Base-by-base conservation (phyloP, 2,113 vertebrate species). In the Hippocampus zosterae region DNA sequence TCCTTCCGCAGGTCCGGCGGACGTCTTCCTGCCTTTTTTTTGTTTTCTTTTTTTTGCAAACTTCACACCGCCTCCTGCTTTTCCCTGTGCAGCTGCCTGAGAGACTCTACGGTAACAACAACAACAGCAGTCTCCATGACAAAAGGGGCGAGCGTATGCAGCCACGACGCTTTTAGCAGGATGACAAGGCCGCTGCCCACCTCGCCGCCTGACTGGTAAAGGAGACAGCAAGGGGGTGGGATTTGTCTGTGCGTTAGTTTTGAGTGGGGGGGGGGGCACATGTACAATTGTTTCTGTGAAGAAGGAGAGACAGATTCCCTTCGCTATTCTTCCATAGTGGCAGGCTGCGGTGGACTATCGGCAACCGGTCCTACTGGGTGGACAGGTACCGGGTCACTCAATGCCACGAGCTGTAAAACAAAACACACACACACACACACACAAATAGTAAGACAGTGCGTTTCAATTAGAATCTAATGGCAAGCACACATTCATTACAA, bases 61-160 rank as follows among this genome's bases (percentile, higher is more conserved):
- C 68, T 70, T 81, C 80, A 84, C 42, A 76, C 74, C 61, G 85
- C 84, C 78, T 75, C 70, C 83, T 85, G 83, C 5, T 67, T 68
- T 75, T 71, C 75, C 83, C 82, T 75, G 69, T 79, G 82, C 55
- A 66, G 75, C 79, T 77, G 79, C 72, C 77, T 74, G 64, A 66
- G 81, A 68, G 80, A 80, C 77, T 75, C 73, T 76, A 77, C 78
- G 5, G n/a, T 69, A 68, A 72, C 77, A 80, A 76, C 72, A 85
- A 80, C 82, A 68, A 72, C 77, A 80, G 75, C 82, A 71, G 72
- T 71, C 40, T 57, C 81, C 83, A 77, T 78, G 70, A 86, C 79
- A 85, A 83, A 87, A 66, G 68, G 37, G 29, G 12, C 12, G 37
- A 78, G 64, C 84, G 75, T 73, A 76, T 77, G 81, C 66, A 55